These are phyloP conservation scores for Labeo catla DNA, from an alignment of 2,113 vertebrate genomes.

Conservation along the genomic window DNA sequence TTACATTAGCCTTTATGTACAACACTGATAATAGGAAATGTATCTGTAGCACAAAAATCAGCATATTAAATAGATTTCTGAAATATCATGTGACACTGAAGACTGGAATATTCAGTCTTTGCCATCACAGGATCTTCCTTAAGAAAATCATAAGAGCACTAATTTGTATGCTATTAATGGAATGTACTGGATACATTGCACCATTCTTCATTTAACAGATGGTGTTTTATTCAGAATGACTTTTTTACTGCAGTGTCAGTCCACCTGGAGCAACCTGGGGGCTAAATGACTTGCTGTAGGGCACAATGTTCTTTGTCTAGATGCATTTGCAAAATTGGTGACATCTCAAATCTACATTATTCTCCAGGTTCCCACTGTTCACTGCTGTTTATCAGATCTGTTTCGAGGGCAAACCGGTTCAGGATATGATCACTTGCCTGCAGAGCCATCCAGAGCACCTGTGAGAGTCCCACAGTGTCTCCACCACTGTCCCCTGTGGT, in stretches of 20 bases:
- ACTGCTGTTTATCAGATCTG: constrained; percentile 87
- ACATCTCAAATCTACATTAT: neutral
- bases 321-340: neutral
- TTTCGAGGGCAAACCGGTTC: constrained; percentile 82
- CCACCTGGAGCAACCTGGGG: neutral
- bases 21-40: neutral
- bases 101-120: neutral
- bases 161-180: neutral
- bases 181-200: neutral
- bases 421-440: constrained; percentile 84
- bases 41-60: neutral
- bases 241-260: neutral
- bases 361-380: constrained; percentile 83
- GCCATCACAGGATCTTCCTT: neutral
- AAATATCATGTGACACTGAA: neutral
- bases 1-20: neutral
- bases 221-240: neutral
- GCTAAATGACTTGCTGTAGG: neutral
- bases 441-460: constrained; percentile 86
- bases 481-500: constrained; percentile 3
- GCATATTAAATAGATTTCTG: neutral
- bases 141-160: neutral
- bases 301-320: neutral
- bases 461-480: constrained; percentile 58
- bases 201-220: neutral